Evolutionary conservation across 2,113 vertebrate genomes (phyloP).

Genomic region (Notothenia rossii): DNA sequence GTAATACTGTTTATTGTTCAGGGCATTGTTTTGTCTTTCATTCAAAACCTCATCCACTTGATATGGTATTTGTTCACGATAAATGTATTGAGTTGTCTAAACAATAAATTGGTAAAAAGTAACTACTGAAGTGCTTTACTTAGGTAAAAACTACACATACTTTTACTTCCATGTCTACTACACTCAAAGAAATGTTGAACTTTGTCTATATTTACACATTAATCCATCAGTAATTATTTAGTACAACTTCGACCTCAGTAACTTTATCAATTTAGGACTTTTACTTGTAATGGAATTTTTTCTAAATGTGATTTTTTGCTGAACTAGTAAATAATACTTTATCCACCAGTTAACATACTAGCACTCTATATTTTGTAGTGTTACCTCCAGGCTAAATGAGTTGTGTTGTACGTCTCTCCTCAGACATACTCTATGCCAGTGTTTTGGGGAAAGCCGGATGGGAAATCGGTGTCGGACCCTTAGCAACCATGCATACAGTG

Average conservation of each 20-base stretch:
- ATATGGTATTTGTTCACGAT: too few species aligned
- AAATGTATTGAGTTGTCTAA: too few species aligned
- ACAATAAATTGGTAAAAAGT: too few species aligned
- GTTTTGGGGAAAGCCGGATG: slow-evolving; percentile 28
- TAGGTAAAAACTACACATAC: background rate
- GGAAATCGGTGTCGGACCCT: slow-evolving; percentile 78
- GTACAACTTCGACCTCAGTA: background rate
- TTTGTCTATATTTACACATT: background rate
- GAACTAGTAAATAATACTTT: background rate
- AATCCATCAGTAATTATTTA: background rate
- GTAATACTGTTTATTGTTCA: too few species aligned
- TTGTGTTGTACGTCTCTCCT: slow-evolving; percentile 53
- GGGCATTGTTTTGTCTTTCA: too few species aligned
- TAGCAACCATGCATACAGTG: slow-evolving; percentile 80
- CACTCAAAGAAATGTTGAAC: background rate
- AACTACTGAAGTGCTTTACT: too few species aligned
- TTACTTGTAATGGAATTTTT: background rate
- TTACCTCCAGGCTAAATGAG: slow-evolving; percentile 79
- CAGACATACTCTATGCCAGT: slow-evolving; percentile 83
- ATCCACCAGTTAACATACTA: background rate
- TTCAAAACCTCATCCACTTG: too few species aligned
- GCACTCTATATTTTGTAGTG: background rate
- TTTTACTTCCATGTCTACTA: background rate
- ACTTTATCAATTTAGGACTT: background rate
- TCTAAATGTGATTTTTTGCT: background rate